Base-by-base conservation (phyloP, 2,888 invertebrate genomes). In the Microdon myrmicae region DNA sequence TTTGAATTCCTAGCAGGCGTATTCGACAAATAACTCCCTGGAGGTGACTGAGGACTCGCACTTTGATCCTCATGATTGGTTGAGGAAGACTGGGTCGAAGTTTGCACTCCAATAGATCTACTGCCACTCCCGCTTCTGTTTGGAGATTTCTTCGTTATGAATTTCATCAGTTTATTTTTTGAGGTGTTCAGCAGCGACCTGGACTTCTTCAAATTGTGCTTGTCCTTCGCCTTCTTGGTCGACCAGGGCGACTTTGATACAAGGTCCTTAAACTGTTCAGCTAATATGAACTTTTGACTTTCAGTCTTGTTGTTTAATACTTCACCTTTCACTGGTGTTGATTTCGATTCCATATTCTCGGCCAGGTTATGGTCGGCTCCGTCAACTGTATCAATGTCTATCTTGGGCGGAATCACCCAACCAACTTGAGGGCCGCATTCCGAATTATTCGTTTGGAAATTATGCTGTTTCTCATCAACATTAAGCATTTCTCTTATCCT, bases 341-440 rank as follows among this genome's bases (percentile, higher is more conserved):
- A 70, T 48, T 79, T 79, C 19, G 70, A 69, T 12, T 72, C 71
- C 54, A 77, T 75, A 37, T 78, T 78, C n/a, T 68, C 68, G 1
- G 73, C 77, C 8, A 79, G 68, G 67, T 79, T 79, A 32, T 75
- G 71, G 28, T 69, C 70, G 4, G 72, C 69, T 3, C 64, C 68
- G 58, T 79, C 79, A 0, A 79, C 79, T 0, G 75, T 77, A 37
- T 79, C 79, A 13, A 79, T 69, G 10, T 75, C 71, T 2, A 75
- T 32, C 48, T 77, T 78, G 0, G 68, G 70, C 1, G 75, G 72
- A n/a, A 69, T 3, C 32, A 70, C 70, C 76, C 76, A 78, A 2
- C 76, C 75, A 5, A 76, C 61, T 56, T 75, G 74, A 2, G 77
- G 77, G 17, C 74, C 73, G 3, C 75, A 72, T 20, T 70, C 25